Base-by-base conservation (phyloP, 2,888 invertebrate genomes). In the Ochropleura leucogaster region DNA sequence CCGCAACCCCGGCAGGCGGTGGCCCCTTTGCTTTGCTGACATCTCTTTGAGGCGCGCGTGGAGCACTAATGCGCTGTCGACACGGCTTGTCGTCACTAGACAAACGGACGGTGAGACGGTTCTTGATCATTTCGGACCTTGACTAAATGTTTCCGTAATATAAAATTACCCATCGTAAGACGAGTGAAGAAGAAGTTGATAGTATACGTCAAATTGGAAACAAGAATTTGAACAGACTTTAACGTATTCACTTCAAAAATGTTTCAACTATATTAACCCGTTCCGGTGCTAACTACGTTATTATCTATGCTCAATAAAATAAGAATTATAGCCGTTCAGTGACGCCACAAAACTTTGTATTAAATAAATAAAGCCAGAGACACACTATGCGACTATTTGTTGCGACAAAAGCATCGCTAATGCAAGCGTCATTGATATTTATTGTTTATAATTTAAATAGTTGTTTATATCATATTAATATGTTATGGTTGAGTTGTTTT, bases 391-490 rank as follows among this genome's bases (percentile, higher is more conserved):
- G 85, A 73, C 68, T 72, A 68, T 85, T 85, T 79, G 79, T 72
- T 49, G 74, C 79, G 86, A 83, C 83, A 79, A 79, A 68, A 65
- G 72, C 67, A 74, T 83, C 84, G 86, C 83, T 79, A 85, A 83
- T 83, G 79, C 74, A 75, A 44, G 47, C 44, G 53, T 47, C 69
- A 82, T 83, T 74, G 68, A 83, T 83, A 79, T 85, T 83, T 75
- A 85, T 83, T 55, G 72, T 59, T 71, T 62, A 51, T 20, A 46
- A 78, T 85, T 85, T 85, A 57, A 83, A 85, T 85, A 59, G 77
- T 82, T 69, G 64, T 82, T 82, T 72, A 74, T 49, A 49, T 69
- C 30, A 70, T 75, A 77, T 69, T 81, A 76, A 63, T 67, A 57
- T 66, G 63, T 47, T 40, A 49, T 30, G 16, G 14, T 60, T 16